Evolutionary conservation across 2,888 invertebrate genomes (phyloP), one percentile per base, ranked within the genome.

Genomic region (Drosophila rubida): DNA sequence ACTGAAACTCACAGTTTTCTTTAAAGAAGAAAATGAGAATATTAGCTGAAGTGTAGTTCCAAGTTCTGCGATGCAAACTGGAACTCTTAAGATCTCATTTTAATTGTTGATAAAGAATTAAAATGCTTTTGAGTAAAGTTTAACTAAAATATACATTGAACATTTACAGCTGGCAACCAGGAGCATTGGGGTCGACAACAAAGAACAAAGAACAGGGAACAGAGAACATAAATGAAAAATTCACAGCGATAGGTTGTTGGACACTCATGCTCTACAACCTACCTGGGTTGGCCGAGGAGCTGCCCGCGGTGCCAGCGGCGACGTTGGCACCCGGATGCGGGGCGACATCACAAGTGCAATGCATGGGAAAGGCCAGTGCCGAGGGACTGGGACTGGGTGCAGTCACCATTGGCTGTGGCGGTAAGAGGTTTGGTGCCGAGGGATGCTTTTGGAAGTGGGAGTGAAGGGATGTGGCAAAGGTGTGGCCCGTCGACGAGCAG

Each of bases 251-350:
- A 41, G n/a, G 39, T 49, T 50, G 0, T 23, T 44, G 49, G 32
- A 86, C 79, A 88, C 72, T 64, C 90, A 91, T 92, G 91, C 91
- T 85, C 91, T 92, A 92, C 81, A 77, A 91, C 92, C 91, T 92
- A 92, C 92, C 92, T 92, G 82, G 82, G 51, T 85, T 80, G 66
- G 65, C 76, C 61, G 80, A 58, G 75, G 55, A 54, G 82, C 75
- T 75, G 69, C 49, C 71, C 49, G 82, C 63, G 63, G 63, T 57
- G 53, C 65, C 69, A 51, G 76, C 54, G 32, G 13, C 35, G 13
- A 42, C 45, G 65, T 57, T 69, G 67, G 61, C 74, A 64, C 59
- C 62, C 39, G 80, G 68, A 59, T 90, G 91, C 51, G 84, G 68
- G 78, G 84, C 80, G 80, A 81, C 89, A 89, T 91, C 91, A 87